Base-by-base conservation (phyloP, 2,113 vertebrate genomes). In the Rhinogobius similis region DNA sequence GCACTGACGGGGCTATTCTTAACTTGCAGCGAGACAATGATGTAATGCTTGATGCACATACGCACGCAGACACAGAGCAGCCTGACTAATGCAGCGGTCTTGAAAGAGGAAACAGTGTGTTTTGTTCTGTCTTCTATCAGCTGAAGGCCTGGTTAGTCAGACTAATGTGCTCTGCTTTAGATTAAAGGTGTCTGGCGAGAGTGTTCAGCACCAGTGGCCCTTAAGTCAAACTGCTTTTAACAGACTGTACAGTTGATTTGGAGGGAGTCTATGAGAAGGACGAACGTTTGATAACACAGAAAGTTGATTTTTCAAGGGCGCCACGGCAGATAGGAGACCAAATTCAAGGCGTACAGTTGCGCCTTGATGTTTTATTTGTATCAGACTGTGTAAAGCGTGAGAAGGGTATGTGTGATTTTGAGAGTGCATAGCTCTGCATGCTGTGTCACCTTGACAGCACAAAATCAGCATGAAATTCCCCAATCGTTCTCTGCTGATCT, bases 401-500 rank as follows among this genome's bases (percentile, higher is more conserved):
- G 69, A 18, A 14, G 50, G 18, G n/a, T 46, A 75, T 52, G 26
- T 56, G 46, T 67, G 70, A 72, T 52, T 65, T 59, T 84, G 63
- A 81, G 53, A 26, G 66, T 65, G 67, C 67, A 62, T 23, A 77
- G 76, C 72, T 78, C 82, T 55, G 85, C 79, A 77, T 76, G 82
- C 84, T 39, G 84, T 91, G 86, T 89, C 88, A 91, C 88, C 90
- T 87, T 90, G 90, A 84, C 87, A 64, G 85, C 81, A 84, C 77
- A 82, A 86, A 91, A 91, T 91, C 88, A 87, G 90, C 90, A 88
- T 90, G 87, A 91, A 91, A 91, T 88, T 90, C 85, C 87, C 85
- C 87, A 85, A 88, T 89, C 85, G 87, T 87, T 89, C 87, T 87
- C 81, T 77, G 81, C 86, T 88, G 90, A 91, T 91, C 90, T 90